A percentile compares a stretch with the other conserved stretches of the same genome.
Conservation (phyloP, 2,113 vertebrate species). For the Limnothrissa miodon region DNA sequence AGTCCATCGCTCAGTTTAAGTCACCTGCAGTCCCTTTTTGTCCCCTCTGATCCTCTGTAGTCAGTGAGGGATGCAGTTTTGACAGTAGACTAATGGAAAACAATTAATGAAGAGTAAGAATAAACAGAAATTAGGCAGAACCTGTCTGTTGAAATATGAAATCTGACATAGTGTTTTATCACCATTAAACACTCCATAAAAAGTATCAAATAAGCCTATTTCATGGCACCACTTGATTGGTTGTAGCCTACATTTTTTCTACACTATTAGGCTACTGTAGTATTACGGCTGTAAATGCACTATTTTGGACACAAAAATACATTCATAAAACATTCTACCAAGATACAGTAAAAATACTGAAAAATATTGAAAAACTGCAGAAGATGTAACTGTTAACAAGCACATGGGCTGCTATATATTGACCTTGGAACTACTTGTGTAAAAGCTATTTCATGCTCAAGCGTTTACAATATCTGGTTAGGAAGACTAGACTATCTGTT, state of each 20-base stretch:
- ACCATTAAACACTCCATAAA: neutral
- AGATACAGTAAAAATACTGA: too few species aligned
- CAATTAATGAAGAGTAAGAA: neutral
- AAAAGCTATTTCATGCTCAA: neutral
- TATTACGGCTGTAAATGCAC: too few species aligned
- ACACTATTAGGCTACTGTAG: too few species aligned
- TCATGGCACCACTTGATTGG: neutral
- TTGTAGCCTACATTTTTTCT: too few species aligned
- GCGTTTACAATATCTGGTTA: slow-evolving; percentile 1
- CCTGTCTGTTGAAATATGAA: slow-evolving; percentile 1
- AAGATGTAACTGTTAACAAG: neutral
- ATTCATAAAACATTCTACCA: too few species aligned
- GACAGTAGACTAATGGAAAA: neutral
- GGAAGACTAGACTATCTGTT: slow-evolving; percentile 3
- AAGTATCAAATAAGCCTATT: neutral
- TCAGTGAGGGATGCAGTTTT: neutral
- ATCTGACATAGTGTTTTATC: neutral
- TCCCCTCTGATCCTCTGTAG: neutral
- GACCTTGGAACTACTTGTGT: neutral
- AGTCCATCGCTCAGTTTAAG: neutral
- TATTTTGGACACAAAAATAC: too few species aligned
- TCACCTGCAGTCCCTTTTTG: neutral
- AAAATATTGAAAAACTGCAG: too few species aligned
- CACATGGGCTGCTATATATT: neutral
- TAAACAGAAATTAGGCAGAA: neutral